Evolutionary conservation across 2,888 invertebrate genomes (phyloP), one percentile per base, ranked within the genome.

Genomic region (Phanerotoma sp.): DNA sequence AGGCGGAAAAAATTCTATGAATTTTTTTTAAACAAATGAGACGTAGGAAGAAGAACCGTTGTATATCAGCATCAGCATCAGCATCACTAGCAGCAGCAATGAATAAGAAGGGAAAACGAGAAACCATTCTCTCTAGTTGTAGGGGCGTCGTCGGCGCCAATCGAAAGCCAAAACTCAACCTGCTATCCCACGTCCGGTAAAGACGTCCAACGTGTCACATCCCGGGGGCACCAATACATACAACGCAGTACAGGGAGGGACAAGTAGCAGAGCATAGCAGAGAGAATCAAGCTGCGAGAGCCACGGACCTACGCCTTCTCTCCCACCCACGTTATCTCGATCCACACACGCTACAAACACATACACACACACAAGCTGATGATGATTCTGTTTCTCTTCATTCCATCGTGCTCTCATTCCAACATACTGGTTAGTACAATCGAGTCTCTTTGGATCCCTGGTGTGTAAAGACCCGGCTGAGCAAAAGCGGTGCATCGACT

Each of bases 301-400:
- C 21, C 38, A 46, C 40, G 47, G 44, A 51, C 45, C 54, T 41
- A 46, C 42, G 33, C 42, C 49, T 49, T 58, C 49, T 58, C 55
- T 52, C 41, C 58, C 56, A 56, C 56, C 56, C 56, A 56, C 58
- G 51, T 58, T 58, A 56, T 56, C 51, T 53, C 50, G 54, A 56
- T 58, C 42, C 49, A 49, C 53, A 15, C 40, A 33, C 25, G 47
- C 32, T 10, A 28, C n/a, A n/a, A n/a, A n/a, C n/a, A n/a, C n/a
- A n/a, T n/a, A n/a, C n/a, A n/a, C n/a, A n/a, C n/a, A n/a, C n/a
- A n/a, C n/a, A n/a, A 41, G 33, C 41, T 18, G 40, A 38, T n/a
- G 47, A 41, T 41, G 42, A 44, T 41, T 48, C 37, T 48, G 20
- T 18, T 44, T 25, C 44, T 16, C 50, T 20, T 21, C 37, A 20